Base-by-base conservation (phyloP, 2,888 invertebrate genomes). In the Cephus rjabovi region DNA sequence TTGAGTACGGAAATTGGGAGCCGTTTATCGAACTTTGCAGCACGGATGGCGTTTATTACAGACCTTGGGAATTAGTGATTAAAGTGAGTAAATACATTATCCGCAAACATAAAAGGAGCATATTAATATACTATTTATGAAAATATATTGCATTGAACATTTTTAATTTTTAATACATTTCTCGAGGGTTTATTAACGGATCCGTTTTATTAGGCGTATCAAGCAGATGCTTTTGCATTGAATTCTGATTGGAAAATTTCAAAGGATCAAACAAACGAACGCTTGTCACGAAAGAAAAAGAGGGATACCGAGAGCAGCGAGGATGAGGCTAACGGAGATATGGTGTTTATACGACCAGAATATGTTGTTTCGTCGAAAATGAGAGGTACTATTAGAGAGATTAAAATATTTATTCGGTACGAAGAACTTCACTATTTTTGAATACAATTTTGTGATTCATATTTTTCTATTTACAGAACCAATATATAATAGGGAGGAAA, bases 1-100 rank as follows among this genome's bases (percentile, higher is more conserved):
- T 95, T 84, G 93, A 93, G 73, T 91, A 95, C 75, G 94, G 94
- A 75, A 93, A 93, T 12, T 98, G 98, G 98, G 97, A 98, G 88
- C 97, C 97, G 0, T 90, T 98, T 1, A 90, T 97, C 1, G 97
- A 97, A 85, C 96, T 97, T 0, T 94, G 95, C 0, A 93, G 95
- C 0, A 93, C 94, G 71, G 93, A 93, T 56, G 94, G 95, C 82
- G 90, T 93, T 1, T 74, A 82, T 73, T 95, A 95, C 88, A 93
- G 94, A 78, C 95, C 96, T 0, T 96, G 96, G 95, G 95, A 96
- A 87, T 91, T 96, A 30, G 92, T 94, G 33, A 92, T 96, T 76
- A 95, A 94, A 86, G 90, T 95, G 69, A 81, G 80, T 77, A 40
- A 33, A 23, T 76, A 89, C 12, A 87, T 83, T 70, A 91, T 88